phyloP scores from a whole-genome alignment of 2,797 vertebrate genomes.

The Diplodus sargus region DNA sequence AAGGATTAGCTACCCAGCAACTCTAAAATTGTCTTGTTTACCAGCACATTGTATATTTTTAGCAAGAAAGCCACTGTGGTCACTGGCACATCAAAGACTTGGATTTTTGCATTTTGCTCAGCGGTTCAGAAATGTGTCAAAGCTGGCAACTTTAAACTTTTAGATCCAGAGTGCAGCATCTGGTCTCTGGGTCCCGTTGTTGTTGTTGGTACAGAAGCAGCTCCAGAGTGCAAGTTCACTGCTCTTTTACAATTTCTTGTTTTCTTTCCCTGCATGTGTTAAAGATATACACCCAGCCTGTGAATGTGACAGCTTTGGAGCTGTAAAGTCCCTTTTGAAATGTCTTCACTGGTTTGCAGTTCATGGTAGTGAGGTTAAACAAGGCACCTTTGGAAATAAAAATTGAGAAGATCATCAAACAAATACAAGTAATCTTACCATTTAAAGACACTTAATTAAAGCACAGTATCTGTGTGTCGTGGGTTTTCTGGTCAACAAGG shows the following conservation, averaged over 20 bases:
- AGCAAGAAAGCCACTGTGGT: background rate
- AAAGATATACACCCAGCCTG: background rate
- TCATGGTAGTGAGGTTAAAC: background rate
- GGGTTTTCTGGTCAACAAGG: conserved; percentile 77
- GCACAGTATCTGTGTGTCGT: conserved; percentile 56
- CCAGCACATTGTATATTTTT: conserved; percentile 5
- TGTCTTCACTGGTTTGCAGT: background rate
- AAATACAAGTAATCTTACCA: background rate
- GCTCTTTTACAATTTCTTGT: background rate
- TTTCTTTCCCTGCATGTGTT: background rate
- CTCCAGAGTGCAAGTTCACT: background rate
- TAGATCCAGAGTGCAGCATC: background rate
- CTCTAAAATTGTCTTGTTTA: background rate
- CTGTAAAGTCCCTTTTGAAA: background rate
- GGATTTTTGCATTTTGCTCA: background rate
- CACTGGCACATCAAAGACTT: background rate
- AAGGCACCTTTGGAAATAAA: background rate
- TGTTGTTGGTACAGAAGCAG: background rate
- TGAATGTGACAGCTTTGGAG: background rate
- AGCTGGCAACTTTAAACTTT: background rate
- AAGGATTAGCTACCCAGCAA: conserved; percentile 7
- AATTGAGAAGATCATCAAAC: background rate
- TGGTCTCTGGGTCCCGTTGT: background rate
- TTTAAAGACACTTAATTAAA: conserved; percentile 67
- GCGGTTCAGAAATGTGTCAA: background rate